phyloP scores from a whole-genome alignment of 2,888 invertebrate species.

The Tolmerus cingulatus region DNA sequence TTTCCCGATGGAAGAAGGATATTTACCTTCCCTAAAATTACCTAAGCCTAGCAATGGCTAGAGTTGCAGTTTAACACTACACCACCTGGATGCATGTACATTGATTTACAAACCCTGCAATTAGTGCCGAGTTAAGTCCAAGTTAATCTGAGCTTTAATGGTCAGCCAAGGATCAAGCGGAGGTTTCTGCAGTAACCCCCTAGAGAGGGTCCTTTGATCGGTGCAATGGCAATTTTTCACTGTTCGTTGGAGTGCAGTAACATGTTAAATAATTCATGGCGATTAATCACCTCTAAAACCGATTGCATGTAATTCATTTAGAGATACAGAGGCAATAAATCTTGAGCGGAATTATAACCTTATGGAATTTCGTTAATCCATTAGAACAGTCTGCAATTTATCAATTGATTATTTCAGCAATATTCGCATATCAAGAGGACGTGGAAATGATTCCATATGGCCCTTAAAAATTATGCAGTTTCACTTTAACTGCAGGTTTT shows the following conservation, averaged over 20 bases:
- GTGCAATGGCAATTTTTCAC: not conserved
- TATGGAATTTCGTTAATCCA: constrained; percentile 13
- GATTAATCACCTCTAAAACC: constrained; percentile 12
- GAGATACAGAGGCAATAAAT: constrained; percentile 2
- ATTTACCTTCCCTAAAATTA: not conserved
- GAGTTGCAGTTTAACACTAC: not conserved
- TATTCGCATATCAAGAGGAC: not conserved
- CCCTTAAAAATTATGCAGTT: not conserved
- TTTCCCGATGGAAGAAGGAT: not conserved
- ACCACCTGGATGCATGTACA: not conserved
- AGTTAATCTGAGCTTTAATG: not conserved
- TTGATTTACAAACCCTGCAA: not conserved
- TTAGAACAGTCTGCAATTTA: not conserved
- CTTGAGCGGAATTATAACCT: constrained; percentile 12
- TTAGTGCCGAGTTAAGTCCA: not conserved
- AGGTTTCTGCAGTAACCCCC: not conserved
- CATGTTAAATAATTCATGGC: constrained; percentile 8
- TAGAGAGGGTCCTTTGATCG: not conserved
- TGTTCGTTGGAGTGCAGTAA: not conserved
- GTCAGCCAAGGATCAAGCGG: not conserved
- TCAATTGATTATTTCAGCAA: constrained; percentile 3
- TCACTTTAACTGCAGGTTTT: not conserved
- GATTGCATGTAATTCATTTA: constrained; percentile 27
- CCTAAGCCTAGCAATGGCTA: not conserved
- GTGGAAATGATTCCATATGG: not conserved